Evolutionary conservation across 2,888 invertebrate genomes (phyloP), one percentile per base, ranked within the genome.

Genomic region (Drosophila algonquin): DNA sequence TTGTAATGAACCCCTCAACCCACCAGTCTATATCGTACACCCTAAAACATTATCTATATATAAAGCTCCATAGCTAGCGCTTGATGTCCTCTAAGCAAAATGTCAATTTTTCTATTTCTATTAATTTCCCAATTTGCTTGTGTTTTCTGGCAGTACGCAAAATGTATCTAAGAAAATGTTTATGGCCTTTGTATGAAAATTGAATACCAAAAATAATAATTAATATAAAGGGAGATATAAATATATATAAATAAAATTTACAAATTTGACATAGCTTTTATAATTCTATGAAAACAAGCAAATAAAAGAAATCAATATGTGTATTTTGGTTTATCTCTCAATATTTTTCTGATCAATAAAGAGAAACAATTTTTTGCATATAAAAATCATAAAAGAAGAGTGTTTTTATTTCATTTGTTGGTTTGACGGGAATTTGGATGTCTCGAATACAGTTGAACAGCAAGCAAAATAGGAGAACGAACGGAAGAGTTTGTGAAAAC

Each of bases 271-370:
- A 56, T 73, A 67, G 72, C 75, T 72, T 72, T 72, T 72, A 55
- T 74, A 72, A 59, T 52, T 64, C 72, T 51, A 74, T 63, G 21
- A 48, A 48, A 60, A 56, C 62, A 52, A 59, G 44, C 70, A 63
- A 63, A 48, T 58, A 14, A 62, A 64, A 57, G 48, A 64, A 53
- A 40, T 46, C 47, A 75, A 58, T 55, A 47, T 57, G 63, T 75
- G 68, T 63, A 62, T 51, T 70, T 64, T 61, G 62, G 67, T 64
- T 64, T 55, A 53, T 59, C 70, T 69, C 60, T 76, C 69, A 77
- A 74, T 86, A 87, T 85, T 89, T 89, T 84, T 84, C 75, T 85
- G 82, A 85, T 62, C 64, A 87, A 89, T 89, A 89, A 86, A 87
- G 63, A 48, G 44, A 72, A 81, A 56, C 45, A 72, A 75, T 52